phyloP scores from a whole-genome alignment of 2,888 invertebrate genomes.

The Cantharis rustica region DNA sequence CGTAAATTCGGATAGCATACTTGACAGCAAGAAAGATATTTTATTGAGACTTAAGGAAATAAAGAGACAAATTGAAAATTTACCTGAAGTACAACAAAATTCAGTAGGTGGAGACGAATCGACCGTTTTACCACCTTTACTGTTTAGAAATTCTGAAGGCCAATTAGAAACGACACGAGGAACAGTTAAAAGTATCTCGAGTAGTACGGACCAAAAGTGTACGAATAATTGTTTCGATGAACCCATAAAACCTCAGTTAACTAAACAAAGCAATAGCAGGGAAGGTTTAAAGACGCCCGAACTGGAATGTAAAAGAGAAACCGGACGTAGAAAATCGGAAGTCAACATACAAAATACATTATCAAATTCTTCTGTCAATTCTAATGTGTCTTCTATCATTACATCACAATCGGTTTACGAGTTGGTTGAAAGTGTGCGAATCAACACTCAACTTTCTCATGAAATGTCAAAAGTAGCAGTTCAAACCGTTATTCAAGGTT shows the following conservation, averaged over 20 bases:
- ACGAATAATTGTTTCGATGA: slow-evolving; percentile 5
- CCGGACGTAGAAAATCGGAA: slow-evolving; percentile 44
- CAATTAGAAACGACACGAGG: slow-evolving; percentile 40
- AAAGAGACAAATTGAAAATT: slow-evolving; percentile 63
- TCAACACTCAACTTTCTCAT: slow-evolving; percentile 84
- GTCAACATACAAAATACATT: slow-evolving; percentile 27
- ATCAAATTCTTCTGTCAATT: slow-evolving; percentile 10
- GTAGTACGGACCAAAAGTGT: not conserved
- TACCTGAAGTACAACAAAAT: slow-evolving; percentile 45
- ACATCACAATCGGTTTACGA: slow-evolving; percentile 70
- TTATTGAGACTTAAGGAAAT: slow-evolving; percentile 66
- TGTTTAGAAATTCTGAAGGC: slow-evolving; percentile 50
- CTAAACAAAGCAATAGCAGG: slow-evolving; percentile 39
- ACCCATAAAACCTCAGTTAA: slow-evolving; percentile 37
- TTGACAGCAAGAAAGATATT: slow-evolving; percentile 66
- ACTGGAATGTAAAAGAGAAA: slow-evolving; percentile 46
- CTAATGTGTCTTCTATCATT: slow-evolving; percentile 55
- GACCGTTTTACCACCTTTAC: slow-evolving; percentile 44
- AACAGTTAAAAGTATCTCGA: slow-evolving; percentile 1
- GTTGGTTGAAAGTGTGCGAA: slow-evolving; percentile 78
- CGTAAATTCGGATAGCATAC: slow-evolving; percentile 39
- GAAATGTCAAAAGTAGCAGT: slow-evolving; percentile 85
- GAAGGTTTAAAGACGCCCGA: slow-evolving; percentile 47
- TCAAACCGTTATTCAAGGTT: slow-evolving; percentile 69
- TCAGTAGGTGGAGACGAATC: slow-evolving; percentile 44